These are phyloP conservation scores for Cacoxenus indagator DNA, from an alignment of 2,888 invertebrate genomes.

Conservation along the genomic window DNA sequence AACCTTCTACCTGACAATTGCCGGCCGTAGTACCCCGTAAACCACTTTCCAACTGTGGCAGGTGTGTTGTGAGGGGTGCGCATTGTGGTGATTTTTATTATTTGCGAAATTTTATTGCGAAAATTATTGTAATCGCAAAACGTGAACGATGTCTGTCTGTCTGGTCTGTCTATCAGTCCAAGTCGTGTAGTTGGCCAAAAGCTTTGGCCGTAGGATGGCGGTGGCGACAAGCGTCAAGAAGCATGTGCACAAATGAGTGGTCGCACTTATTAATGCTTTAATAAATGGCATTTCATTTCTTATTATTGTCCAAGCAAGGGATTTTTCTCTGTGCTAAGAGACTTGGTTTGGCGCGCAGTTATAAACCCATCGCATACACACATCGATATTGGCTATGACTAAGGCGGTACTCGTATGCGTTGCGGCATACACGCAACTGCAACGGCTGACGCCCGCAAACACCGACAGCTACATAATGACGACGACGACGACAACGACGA, in stretches of 20 bases:
- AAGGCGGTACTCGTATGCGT: conserved; percentile 45
- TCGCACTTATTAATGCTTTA: conserved; percentile 71
- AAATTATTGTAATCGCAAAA: conserved; percentile 35
- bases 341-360: too few species aligned
- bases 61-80: not conserved
- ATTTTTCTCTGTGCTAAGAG: too few species aligned
- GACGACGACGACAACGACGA: not conserved
- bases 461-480: not conserved
- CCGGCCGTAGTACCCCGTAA: too few species aligned
- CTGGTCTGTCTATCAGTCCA: not conserved
- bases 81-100: conserved; percentile 22
- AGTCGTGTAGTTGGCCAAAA: conserved; percentile 27
- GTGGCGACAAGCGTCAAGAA: conserved; percentile 44
- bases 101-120: conserved; percentile 40
- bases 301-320: conserved; percentile 64
- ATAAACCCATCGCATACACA: not conserved
- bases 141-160: conserved; percentile 7
- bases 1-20: too few species aligned
- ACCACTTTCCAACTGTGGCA: too few species aligned
- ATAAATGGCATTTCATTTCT: conserved; percentile 71
- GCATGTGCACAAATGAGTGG: conserved; percentile 48
- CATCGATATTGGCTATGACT: conserved; percentile 62
- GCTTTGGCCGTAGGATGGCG: conserved; percentile 39
- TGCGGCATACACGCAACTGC: conserved; percentile 5
- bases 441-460: not conserved